Conservation (phyloP, 2,113 vertebrate genomes). For the Jacana jacana region DNA sequence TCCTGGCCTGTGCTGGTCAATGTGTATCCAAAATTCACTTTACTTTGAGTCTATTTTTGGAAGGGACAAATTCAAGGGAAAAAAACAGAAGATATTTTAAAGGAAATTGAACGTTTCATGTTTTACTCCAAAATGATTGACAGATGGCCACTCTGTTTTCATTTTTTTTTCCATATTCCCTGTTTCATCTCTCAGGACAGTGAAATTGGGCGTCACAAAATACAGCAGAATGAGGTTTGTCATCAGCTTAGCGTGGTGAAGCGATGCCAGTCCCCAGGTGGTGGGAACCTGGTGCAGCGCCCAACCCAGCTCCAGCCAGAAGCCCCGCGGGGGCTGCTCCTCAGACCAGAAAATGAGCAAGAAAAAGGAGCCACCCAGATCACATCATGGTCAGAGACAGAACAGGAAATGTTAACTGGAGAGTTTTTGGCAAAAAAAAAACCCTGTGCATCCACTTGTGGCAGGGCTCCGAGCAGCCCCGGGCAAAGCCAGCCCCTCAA, state of each 20-base stretch:
- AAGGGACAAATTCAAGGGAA: background rate
- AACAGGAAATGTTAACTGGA: fast-evolving
- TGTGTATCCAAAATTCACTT: fast-evolving
- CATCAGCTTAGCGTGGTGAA: background rate
- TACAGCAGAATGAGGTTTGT: background rate
- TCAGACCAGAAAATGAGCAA: background rate
- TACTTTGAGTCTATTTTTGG: background rate
- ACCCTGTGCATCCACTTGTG: background rate
- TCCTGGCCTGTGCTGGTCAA: background rate
- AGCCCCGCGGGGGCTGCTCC: background rate
- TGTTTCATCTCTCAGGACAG: background rate
- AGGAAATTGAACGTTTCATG: fast-evolving
- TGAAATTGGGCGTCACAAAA: background rate
- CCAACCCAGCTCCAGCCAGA: background rate
- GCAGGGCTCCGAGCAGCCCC: background rate
- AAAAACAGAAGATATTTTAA: background rate
- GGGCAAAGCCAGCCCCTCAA: background rate
- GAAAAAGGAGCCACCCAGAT: background rate
- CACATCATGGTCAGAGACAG: fast-evolving
- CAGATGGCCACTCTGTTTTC: background rate
- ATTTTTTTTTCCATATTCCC: background rate
- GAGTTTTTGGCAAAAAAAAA: background rate
- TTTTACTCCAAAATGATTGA: background rate
- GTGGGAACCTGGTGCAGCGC: background rate
- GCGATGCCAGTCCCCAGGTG: fast-evolving